Base-by-base conservation (phyloP, 2,888 invertebrate species). In the Xylota segnis region DNA sequence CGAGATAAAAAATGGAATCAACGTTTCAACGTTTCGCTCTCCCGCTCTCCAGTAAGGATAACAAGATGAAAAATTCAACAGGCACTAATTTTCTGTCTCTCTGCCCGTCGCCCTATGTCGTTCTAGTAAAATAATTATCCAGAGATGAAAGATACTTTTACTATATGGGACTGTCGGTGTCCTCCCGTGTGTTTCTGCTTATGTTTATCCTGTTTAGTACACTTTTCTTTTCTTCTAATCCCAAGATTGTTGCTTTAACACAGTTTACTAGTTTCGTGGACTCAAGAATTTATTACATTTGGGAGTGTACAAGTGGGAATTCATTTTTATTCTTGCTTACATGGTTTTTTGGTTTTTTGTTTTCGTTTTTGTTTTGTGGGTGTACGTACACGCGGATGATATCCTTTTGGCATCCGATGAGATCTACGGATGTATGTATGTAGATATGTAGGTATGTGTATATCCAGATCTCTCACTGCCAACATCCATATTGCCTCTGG, bases 41-140 rank as follows among this genome's bases (percentile, higher is more conserved):
- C 29, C n/a, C n/a, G 34, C 58, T 52, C 52, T 56, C 47, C 56
- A 23, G 43, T 43, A 68, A 56, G 34, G 29, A 70, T 61, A 71
- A 59, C 59, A 34, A 54, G 59, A 81, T 84, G 45, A 79, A 84
- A 84, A 79, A 84, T 79, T 83, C 83, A 83, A 75, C 74, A 75
- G 65, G 47, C 70, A 52, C 75, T 79, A 75, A 79, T 79, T 70
- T 79, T 59, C 12, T 47, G 77, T 61, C 47, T 16, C 18, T n/a
- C 14, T 58, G 12, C 27, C 18, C 47, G 45, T 45, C 59, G 29
- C 59, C 16, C 12, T 29, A 32, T 45, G 32, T 37, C 29, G 71
- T 58, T 37, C 78, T 71, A 63, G 63, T 71, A 47, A 65, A 70
- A 78, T 78, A 79, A 79, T 79, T 72, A 79, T 79, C 2, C 65